Percentiles rank a stretch among this genome's conserved stretches.
Evolutionary conservation across 1,140 invertebrate species (phyloP).

Genomic region (Pseudomyrmex cubaensis): DNA sequence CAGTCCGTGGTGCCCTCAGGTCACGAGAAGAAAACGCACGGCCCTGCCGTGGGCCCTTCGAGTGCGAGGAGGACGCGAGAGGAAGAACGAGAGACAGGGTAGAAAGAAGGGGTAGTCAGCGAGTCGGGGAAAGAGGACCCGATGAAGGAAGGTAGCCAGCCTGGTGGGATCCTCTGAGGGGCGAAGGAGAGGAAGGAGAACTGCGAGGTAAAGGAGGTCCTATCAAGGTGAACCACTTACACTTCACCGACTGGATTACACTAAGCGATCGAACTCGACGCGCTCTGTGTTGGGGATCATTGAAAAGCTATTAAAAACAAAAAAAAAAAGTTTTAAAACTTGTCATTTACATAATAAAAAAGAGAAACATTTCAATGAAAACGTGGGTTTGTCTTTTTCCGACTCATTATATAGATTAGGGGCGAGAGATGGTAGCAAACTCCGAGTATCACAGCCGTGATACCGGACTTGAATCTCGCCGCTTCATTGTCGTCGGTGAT

Average conservation of each 20-base stretch:
- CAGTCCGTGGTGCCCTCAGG: conserved; percentile 80
- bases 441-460: too few species aligned
- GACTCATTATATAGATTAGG: too few species aligned
- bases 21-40: conserved; percentile 79
- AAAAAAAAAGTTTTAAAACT: too few species aligned
- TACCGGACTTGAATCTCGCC: too few species aligned
- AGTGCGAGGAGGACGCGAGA: conserved; percentile 61
- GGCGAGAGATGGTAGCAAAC: too few species aligned
- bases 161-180: conserved; percentile 47
- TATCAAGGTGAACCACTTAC: conserved; percentile 84
- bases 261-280: conserved; percentile 80
- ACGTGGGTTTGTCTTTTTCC: too few species aligned
- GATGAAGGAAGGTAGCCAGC: conserved; percentile 54
- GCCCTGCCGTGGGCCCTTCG: conserved; percentile 72
- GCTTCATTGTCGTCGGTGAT: too few species aligned
- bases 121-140: conserved; percentile 41
- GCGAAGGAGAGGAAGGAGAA: conserved; percentile 13
- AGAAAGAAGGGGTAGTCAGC: conserved; percentile 36
- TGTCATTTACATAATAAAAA: too few species aligned
- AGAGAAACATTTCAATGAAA: too few species aligned
- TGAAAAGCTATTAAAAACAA: too few species aligned
- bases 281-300: not conserved
- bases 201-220: conserved; percentile 71
- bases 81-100: conserved; percentile 32
- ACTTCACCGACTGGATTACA: conserved; percentile 84